Conservation (phyloP, 2,797 vertebrate genomes). For the Atherinosoma microstoma region DNA sequence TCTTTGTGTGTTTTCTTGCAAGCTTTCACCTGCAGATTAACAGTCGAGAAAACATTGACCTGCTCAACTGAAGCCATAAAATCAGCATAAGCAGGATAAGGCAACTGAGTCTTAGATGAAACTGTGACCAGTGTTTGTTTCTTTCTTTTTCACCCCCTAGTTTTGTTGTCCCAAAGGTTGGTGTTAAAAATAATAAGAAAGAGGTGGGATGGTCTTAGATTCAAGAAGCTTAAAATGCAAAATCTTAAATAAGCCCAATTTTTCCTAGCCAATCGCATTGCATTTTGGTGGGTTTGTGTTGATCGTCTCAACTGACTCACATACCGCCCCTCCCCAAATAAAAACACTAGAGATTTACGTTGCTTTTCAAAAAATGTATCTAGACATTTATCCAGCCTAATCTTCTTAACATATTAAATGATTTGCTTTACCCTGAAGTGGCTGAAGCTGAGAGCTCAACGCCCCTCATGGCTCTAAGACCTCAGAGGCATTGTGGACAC, state of each 20-base stretch:
- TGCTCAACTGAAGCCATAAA: conserved; percentile 61
- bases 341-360: conserved; percentile 89
- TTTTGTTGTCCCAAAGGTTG: conserved; percentile 86
- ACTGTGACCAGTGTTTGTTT: conserved; percentile 80
- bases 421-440: conserved; percentile 88
- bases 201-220: conserved; percentile 89
- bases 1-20: conserved; percentile 35
- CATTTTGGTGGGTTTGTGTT: conserved; percentile 82
- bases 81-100: conserved; percentile 76
- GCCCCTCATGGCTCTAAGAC: conserved; percentile 84
- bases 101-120: conserved; percentile 76
- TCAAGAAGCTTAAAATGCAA: conserved; percentile 88
- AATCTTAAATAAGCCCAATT: conserved; percentile 88
- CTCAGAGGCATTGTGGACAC: conserved; percentile 83
- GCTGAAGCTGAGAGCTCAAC: conserved; percentile 84
- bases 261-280: conserved; percentile 81
- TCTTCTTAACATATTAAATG: conserved; percentile 92
- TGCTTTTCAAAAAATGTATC: conserved; percentile 88
- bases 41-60: conserved; percentile 57
- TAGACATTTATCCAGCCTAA: conserved; percentile 91
- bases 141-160: conserved; percentile 43
- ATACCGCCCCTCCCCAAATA: conserved; percentile 81
- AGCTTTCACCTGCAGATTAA: conserved; percentile 54
- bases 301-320: conserved; percentile 87
- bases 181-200: conserved; percentile 87